A percentile compares a stretch with the other conserved stretches of the same genome.
Conservation (phyloP, 1,140 invertebrate species). For the Drosophila rufa region DNA sequence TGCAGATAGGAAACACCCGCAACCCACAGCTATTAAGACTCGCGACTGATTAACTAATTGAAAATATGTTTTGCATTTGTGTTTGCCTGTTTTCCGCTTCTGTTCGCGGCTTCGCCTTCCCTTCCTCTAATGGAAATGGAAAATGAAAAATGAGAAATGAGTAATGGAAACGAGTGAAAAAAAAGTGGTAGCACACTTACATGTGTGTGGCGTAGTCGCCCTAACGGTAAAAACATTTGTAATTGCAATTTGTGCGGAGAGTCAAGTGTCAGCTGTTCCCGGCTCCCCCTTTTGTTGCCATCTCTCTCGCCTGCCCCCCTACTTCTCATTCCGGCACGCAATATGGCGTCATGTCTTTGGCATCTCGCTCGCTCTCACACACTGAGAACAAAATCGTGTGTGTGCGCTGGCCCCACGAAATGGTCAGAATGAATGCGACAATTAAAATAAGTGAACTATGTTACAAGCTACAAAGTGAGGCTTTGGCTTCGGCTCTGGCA, state of each 20-base stretch:
- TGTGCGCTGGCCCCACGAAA: conserved; percentile 5
- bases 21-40: conserved; percentile 9
- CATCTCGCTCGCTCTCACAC: conserved; percentile 38
- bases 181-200: conserved; percentile 22
- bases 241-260: conserved; percentile 56
- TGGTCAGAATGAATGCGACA: conserved; percentile 58
- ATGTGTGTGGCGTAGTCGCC: conserved; percentile 22
- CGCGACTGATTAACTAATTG: conserved; percentile 47
- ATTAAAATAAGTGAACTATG: conserved; percentile 61
- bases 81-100: conserved; percentile 17
- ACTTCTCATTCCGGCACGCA: conserved; percentile 39
- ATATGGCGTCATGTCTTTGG: conserved; percentile 70
- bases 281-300: conserved; percentile 17
- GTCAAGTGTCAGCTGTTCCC: conserved; percentile 71
- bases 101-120: conserved; percentile 8
- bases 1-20: not conserved
- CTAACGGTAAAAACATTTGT: conserved; percentile 61
- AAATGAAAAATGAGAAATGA: conserved; percentile 15
- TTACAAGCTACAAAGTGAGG: conserved; percentile 33
- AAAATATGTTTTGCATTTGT: conserved; percentile 52
- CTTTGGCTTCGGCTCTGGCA: conserved; percentile 25
- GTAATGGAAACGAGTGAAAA: not conserved
- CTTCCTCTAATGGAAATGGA: conserved; percentile 38
- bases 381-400: conserved; percentile 16
- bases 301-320: not conserved